These are phyloP conservation scores for Orchesella flavescens DNA, from an alignment of 2,888 invertebrate species.

Conservation along the genomic window DNA sequence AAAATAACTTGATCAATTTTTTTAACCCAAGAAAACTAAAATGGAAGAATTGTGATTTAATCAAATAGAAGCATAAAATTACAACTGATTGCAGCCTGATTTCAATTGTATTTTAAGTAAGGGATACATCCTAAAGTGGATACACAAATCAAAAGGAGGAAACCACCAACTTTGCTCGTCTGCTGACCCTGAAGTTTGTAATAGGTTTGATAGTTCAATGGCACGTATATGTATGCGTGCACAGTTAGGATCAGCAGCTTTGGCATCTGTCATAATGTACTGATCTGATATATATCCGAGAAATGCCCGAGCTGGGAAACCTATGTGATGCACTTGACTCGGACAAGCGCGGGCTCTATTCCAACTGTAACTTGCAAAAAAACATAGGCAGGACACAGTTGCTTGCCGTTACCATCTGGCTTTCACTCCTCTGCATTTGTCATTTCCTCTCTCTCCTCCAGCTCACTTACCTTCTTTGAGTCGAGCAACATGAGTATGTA, in stretches of 20 bases:
- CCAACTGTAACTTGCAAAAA: not conserved
- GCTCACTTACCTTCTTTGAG: too few relatives aligned
- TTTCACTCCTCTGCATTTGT: too few relatives aligned
- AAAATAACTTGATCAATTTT: too few relatives aligned
- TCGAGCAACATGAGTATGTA: too few relatives aligned
- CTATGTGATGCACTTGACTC: constrained; percentile 53
- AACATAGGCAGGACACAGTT: not conserved
- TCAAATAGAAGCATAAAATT: too few relatives aligned
- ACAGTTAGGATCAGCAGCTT: constrained; percentile 22
- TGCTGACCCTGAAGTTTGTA: constrained; percentile 63
- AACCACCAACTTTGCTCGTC: constrained; percentile 30
- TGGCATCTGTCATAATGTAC: constrained; percentile 58
- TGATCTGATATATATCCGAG: constrained; percentile 31
- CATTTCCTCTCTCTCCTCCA: too few relatives aligned
- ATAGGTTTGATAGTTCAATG: constrained; percentile 61
- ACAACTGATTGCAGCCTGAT: too few relatives aligned
- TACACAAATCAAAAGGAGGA: constrained; percentile 7
- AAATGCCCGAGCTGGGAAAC: constrained; percentile 57
- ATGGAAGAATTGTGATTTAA: too few relatives aligned
- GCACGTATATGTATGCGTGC: constrained; percentile 42
- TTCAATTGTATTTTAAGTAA: not conserved
- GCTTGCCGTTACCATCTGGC: too few relatives aligned
- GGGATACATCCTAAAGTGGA: not conserved
- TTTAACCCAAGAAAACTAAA: too few relatives aligned
- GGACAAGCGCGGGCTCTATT: constrained; percentile 60